Evolutionary conservation across 2,797 vertebrate genomes (phyloP), one percentile per base, ranked within the genome.

Genomic region (Scleropages formosus): DNA sequence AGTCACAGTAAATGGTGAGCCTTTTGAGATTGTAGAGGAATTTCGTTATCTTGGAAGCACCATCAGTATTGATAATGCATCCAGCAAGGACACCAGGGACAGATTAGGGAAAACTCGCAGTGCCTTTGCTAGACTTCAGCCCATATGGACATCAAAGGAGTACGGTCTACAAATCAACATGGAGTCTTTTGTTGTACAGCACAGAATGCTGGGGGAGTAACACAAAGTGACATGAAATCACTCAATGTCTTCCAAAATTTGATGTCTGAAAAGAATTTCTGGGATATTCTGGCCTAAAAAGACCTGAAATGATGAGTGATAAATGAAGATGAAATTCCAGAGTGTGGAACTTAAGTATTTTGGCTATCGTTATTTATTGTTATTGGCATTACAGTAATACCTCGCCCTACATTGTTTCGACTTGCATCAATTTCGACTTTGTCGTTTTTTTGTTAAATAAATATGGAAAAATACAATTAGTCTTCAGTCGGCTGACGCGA

Each of bases 141-240:
- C 26, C 31, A 78, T 75, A 24, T 78, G 66, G 47, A 75, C 47
- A 26, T 75, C 67, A 39, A 60, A 75, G 11, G 59, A 71, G 20
- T 71, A 71, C 27, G 72, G 60, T 73, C 47, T 51, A 47, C 56
- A 75, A 72, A 77, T 65, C 13, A 78, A 73, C 63, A 47, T 59
- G 47, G 13, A 62, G 44, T 18, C 39, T 78, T 24, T 26, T 73
- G 9, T 20, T 74, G 77, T 74, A 62, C 24, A 63, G 39, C 18
- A 11, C 24, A 15, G 58, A 77, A 39, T 27, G 22, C 59, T 72
- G 75, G 26, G 7, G 31, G n/a, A n/a, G n/a, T 24, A 27, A 71
- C 20, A 2, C 31, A 77, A 53, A 53, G 15, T 20, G 47, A 77
- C n/a, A 72, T 53, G 60, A 71, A 27, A 56, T 49, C 7, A 27